Evolutionary conservation across 2,113 vertebrate genomes (phyloP).

Genomic region (Baryphthengus martii): DNA sequence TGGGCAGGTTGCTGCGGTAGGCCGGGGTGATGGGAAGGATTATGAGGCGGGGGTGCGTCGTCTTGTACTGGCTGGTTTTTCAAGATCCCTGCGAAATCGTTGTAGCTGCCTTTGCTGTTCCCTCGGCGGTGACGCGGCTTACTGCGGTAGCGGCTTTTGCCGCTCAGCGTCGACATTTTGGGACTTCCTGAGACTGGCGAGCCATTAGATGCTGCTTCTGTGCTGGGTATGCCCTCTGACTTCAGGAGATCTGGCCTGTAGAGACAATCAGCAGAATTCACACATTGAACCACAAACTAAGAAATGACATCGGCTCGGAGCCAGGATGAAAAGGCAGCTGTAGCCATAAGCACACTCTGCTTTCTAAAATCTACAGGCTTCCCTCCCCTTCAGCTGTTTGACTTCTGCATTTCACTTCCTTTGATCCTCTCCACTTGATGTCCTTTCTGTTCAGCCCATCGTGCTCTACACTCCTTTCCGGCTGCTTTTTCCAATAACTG

Average conservation of each 20-base stretch:
- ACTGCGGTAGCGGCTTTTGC: conserved; percentile 90
- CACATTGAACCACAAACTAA: not conserved
- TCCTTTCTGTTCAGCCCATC: not conserved
- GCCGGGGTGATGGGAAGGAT: not conserved
- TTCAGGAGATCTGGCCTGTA: conserved; percentile 91
- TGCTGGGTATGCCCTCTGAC: conserved; percentile 89
- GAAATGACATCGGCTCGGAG: fast-evolving
- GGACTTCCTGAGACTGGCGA: conserved; percentile 92
- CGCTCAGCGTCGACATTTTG: conserved; percentile 85
- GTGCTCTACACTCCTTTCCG: not conserved
- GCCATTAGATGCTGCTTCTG: conserved; percentile 80
- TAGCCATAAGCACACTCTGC: not conserved
- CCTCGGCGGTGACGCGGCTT: conserved; percentile 94
- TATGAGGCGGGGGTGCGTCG: conserved; percentile 64
- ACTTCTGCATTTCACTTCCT: not conserved
- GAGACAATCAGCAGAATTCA: not conserved
- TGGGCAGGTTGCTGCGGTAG: conserved; percentile 64
- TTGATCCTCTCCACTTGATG: not conserved
- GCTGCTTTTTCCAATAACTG: not conserved
- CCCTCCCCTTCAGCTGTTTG: not conserved
- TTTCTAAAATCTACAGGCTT: not conserved
- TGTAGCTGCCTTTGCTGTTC: conserved; percentile 94
- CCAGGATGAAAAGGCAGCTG: not conserved
- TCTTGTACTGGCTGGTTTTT: conserved; percentile 73
- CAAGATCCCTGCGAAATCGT: conserved; percentile 84